These are phyloP conservation scores for Rhagologus leucostigma DNA, from an alignment of 2,113 vertebrate species.

Conservation along the genomic window DNA sequence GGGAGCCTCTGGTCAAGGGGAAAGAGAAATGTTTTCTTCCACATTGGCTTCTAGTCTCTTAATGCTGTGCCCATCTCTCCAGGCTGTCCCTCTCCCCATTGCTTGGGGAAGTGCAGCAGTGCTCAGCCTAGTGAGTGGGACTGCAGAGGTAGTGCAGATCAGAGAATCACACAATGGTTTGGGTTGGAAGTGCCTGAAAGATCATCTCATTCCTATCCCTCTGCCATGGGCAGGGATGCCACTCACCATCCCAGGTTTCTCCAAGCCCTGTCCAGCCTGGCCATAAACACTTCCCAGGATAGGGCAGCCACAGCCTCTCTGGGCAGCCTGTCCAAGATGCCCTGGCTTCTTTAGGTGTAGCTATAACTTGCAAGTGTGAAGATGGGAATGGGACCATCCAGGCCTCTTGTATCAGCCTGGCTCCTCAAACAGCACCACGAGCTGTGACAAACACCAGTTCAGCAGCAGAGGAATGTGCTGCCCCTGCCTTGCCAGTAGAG, in stretches of 20 bases:
- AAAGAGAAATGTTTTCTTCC: not conserved
- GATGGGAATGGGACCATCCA: not conserved
- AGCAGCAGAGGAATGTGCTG: not conserved
- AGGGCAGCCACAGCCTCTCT: not conserved
- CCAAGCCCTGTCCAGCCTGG: not conserved
- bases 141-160: not conserved
- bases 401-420: not conserved
- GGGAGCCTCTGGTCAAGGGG: not conserved
- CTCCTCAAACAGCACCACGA: not conserved
- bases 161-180: not conserved
- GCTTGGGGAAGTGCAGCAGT: not conserved
- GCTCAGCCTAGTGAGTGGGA: not conserved
- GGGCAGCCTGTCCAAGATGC: not conserved
- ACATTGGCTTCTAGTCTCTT: not conserved
- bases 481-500: not conserved
- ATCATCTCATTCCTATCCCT: not conserved
- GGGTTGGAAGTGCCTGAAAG: not conserved
- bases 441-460: not conserved
- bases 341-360: not conserved
- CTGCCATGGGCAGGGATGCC: not conserved
- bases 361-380: not conserved
- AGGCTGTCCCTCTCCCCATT: not conserved
- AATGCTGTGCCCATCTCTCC: not conserved
- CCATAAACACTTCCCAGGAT: not conserved
- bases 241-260: not conserved